phyloP scores from a whole-genome alignment of 2,888 invertebrate species.

The Julus scandinavius region DNA sequence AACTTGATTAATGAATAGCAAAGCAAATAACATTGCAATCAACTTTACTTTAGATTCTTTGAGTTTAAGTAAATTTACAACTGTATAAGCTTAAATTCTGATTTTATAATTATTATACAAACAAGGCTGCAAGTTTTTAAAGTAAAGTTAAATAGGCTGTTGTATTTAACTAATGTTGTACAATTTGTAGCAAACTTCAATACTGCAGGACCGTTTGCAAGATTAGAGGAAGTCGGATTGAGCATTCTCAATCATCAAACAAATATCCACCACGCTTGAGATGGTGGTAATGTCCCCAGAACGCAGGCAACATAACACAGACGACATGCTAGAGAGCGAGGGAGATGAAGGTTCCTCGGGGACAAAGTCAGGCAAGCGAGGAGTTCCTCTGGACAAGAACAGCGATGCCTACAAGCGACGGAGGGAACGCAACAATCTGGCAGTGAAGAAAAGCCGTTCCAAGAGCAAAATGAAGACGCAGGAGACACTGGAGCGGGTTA shows the following conservation, averaged over 20 bases:
- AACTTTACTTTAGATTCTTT: too few relatives aligned
- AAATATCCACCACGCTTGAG: neutral
- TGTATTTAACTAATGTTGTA: too few relatives aligned
- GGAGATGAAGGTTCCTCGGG: neutral
- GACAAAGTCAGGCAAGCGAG: constrained; percentile 12
- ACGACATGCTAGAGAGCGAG: neutral
- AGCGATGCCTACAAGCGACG: constrained; percentile 61
- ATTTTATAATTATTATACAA: too few relatives aligned
- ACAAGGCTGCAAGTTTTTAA: too few relatives aligned
- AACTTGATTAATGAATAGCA: too few relatives aligned
- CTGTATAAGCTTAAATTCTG: too few relatives aligned
- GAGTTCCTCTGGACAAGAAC: constrained; percentile 58
- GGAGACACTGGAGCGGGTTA: constrained; percentile 80
- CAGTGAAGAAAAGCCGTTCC: constrained; percentile 62
- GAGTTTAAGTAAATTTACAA: too few relatives aligned
- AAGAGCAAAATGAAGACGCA: constrained; percentile 62
- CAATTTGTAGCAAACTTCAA: too few relatives aligned
- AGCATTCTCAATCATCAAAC: neutral
- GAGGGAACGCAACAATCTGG: constrained; percentile 62
- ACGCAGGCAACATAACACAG: neutral
- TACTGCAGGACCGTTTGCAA: neutral
- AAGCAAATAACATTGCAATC: too few relatives aligned
- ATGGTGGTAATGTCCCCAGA: constrained; percentile 51
- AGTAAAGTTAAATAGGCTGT: too few relatives aligned
- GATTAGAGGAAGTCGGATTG: neutral